Percentiles rank a stretch among this genome's conserved stretches.
phyloP scores from a whole-genome alignment of 2,888 invertebrate genomes.

The Branchellion lobata region DNA sequence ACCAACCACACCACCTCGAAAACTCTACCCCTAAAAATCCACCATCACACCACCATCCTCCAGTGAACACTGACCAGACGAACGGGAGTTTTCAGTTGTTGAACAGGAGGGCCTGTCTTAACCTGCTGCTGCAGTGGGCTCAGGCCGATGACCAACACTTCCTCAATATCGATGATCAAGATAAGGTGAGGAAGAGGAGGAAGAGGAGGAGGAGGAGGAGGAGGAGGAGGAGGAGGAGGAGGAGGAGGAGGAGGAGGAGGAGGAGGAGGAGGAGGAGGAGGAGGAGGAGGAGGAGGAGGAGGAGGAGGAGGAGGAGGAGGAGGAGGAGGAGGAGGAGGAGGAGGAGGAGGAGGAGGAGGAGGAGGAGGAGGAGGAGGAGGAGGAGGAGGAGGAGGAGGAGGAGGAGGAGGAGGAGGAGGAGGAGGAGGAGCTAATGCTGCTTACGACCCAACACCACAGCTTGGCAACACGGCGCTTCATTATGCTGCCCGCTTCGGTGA shows the following conservation, averaged over 20 bases:
- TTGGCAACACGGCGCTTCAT: too few species aligned
- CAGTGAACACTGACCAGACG: conserved; percentile 83
- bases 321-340: background rate
- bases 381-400: conserved; percentile 31
- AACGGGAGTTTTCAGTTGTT: conserved; percentile 72
- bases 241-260: background rate
- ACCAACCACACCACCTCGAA: too few species aligned
- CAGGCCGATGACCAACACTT: too few species aligned
- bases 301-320: background rate
- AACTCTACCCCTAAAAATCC: too few species aligned
- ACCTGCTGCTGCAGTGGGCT: background rate
- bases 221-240: background rate
- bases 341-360: conserved; percentile 27
- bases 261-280: background rate
- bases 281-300: background rate
- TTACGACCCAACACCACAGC: too few species aligned
- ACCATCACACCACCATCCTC: conserved; percentile 82
- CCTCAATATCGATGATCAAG: too few species aligned
- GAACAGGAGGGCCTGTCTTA: background rate
- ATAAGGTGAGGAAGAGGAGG: too few species aligned
- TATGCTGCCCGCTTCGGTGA: too few species aligned
- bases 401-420: conserved; percentile 31
- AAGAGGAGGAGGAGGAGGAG: background rate
- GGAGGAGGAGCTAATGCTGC: background rate
- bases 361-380: conserved; percentile 27